Evolutionary conservation across 1,140 invertebrate genomes (phyloP).

Genomic region (Steinernema khuongi): DNA sequence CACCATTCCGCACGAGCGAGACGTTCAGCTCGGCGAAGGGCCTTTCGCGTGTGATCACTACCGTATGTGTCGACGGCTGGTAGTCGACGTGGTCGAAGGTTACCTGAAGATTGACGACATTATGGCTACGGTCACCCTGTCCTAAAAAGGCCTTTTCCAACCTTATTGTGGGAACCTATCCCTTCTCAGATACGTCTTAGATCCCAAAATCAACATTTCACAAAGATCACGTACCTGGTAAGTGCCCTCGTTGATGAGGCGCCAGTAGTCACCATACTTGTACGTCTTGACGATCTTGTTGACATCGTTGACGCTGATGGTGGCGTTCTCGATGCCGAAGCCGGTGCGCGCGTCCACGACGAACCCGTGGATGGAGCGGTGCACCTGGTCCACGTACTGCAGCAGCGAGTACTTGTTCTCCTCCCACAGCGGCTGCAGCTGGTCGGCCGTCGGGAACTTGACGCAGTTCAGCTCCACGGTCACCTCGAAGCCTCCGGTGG

Average conservation of each 20-base stretch:
- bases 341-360: constrained; percentile 72
- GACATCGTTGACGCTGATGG: constrained; percentile 67
- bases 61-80: constrained; percentile 27
- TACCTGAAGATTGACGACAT: constrained; percentile 34
- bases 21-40: constrained; percentile 38
- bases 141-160: not conserved
- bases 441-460: constrained; percentile 74
- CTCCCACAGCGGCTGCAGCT: constrained; percentile 76
- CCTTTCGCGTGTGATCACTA: constrained; percentile 28
- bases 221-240: constrained; percentile 71
- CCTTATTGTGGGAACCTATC: not conserved
- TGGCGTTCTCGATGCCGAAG: constrained; percentile 68
- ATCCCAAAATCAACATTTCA: not conserved
- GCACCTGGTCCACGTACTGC: constrained; percentile 77
- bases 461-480: constrained; percentile 86
- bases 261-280: constrained; percentile 81
- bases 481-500: constrained; percentile 83
- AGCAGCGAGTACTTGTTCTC: constrained; percentile 80
- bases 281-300: constrained; percentile 70
- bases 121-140: not conserved
- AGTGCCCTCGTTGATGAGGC: constrained; percentile 76
- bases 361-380: constrained; percentile 78
- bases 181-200: not conserved
- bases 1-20: constrained; percentile 16
- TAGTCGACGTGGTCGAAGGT: constrained; percentile 45